Conservation (phyloP, 2,888 invertebrate genomes). For the Trachelus tabidus region DNA sequence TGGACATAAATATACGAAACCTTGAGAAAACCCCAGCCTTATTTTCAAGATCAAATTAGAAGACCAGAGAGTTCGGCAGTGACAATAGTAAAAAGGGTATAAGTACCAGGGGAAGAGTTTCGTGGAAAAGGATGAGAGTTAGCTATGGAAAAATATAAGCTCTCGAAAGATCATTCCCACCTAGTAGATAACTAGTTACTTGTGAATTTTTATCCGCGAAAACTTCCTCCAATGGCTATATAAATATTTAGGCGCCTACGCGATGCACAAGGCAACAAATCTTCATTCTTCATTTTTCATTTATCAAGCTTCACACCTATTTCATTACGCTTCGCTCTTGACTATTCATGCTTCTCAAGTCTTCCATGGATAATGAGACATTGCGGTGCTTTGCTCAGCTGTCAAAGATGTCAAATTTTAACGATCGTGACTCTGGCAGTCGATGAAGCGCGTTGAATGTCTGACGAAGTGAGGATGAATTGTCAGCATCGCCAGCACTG, state of each 20-base stretch:
- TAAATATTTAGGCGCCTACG: not conserved
- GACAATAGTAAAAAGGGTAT: not conserved
- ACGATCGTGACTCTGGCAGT: constrained; percentile 74
- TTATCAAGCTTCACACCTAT: not conserved
- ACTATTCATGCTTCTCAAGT: not conserved
- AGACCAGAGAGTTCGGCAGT: not conserved
- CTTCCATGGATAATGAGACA: not conserved
- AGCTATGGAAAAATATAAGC: not conserved
- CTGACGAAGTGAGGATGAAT: constrained; percentile 68
- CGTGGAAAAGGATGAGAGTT: not conserved
- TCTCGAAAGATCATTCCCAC: not conserved
- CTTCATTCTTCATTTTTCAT: not conserved
- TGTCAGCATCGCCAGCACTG: constrained; percentile 78
- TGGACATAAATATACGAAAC: not conserved
- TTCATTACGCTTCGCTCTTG: not conserved
- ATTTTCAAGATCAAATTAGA: not conserved
- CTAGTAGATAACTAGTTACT: not conserved
- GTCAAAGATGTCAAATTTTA: constrained; percentile 70
- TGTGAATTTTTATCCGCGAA: not conserved
- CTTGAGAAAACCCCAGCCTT: not conserved
- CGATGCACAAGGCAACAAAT: not conserved
- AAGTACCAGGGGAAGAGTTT: not conserved
- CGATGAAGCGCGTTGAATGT: constrained; percentile 69
- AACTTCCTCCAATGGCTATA: not conserved
- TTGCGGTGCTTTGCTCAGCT: constrained; percentile 54